These are phyloP conservation scores for Glomeris maerens DNA, from an alignment of 1,140 invertebrate genomes.

Conservation along the genomic window DNA sequence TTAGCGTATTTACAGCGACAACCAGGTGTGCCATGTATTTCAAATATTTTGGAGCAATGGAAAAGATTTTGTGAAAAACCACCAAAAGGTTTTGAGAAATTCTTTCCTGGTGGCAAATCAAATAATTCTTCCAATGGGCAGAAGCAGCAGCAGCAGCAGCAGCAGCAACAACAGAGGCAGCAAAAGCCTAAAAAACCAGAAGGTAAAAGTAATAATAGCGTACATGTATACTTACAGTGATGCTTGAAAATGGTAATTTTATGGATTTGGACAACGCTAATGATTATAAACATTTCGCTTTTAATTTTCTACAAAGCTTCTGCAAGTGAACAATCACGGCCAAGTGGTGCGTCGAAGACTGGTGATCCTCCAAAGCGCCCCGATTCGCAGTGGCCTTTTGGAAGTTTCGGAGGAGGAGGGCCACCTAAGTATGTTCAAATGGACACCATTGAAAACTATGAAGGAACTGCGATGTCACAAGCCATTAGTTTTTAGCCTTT, in stretches of 20 bases:
- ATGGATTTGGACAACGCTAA: neutral
- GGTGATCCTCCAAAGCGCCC: constrained; percentile 22
- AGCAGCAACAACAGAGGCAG: constrained; percentile 20
- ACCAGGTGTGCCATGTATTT: constrained; percentile 24
- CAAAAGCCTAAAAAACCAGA: constrained; percentile 23
- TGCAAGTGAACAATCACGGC: constrained; percentile 28
- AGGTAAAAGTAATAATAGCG: neutral
- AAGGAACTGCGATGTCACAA: too few species aligned
- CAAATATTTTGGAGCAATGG: constrained; percentile 37
- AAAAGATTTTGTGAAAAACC: constrained; percentile 49
- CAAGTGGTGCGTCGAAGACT: neutral
- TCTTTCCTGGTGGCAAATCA: constrained; percentile 42
- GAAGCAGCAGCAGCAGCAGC: constrained; percentile 27
- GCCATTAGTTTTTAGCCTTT: too few species aligned
- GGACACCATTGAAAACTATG: neutral
- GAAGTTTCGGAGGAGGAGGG: constrained; percentile 40
- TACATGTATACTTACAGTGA: neutral
- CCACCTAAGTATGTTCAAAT: neutral
- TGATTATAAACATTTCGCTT: constrained; percentile 20
- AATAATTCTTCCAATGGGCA: constrained; percentile 18
- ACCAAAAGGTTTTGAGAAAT: constrained; percentile 86
- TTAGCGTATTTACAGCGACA: constrained; percentile 16
- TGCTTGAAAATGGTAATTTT: neutral
- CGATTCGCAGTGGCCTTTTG: constrained; percentile 46
- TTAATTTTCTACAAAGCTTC: constrained; percentile 24